phyloP scores from a whole-genome alignment of 2,888 invertebrate species.

The Acronicta leporina region DNA sequence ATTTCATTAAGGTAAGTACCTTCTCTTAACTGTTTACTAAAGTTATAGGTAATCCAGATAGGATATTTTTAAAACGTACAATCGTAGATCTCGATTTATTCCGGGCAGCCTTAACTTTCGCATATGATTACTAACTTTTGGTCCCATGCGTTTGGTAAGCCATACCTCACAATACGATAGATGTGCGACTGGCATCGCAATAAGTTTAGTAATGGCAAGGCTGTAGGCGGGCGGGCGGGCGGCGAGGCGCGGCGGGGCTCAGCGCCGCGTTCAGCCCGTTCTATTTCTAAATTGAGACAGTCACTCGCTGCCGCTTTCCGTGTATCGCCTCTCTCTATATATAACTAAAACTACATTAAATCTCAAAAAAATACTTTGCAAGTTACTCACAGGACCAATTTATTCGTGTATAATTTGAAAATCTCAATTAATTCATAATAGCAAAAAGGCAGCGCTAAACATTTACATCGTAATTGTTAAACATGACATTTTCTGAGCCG shows the following conservation, averaged over 20 bases:
- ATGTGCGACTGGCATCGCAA: slow-evolving; percentile 47
- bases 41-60: too few species aligned
- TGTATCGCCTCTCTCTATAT: slow-evolving; percentile 84
- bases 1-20: too few species aligned
- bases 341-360: slow-evolving; percentile 67
- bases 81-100: too few species aligned
- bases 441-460: slow-evolving; percentile 15
- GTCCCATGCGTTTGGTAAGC: not conserved
- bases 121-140: not conserved
- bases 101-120: too few species aligned
- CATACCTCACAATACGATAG: slow-evolving; percentile 21
- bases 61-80: too few species aligned
- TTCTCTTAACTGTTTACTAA: too few species aligned
- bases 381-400: slow-evolving; percentile 37
- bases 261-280: slow-evolving; percentile 80
- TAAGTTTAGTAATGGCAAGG: slow-evolving; percentile 56
- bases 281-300: slow-evolving; percentile 89
- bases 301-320: slow-evolving; percentile 85
- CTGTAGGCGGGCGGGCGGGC: slow-evolving; percentile 64
- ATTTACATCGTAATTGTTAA: slow-evolving; percentile 16
- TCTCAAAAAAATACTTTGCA: slow-evolving; percentile 57
- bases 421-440: slow-evolving; percentile 22
- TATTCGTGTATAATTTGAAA: slow-evolving; percentile 26
- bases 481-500: slow-evolving; percentile 43
- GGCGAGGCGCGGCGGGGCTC: slow-evolving; percentile 53